These are phyloP conservation scores for Girardinus metallicus DNA, from an alignment of 2,797 vertebrate species.

Conservation along the genomic window DNA sequence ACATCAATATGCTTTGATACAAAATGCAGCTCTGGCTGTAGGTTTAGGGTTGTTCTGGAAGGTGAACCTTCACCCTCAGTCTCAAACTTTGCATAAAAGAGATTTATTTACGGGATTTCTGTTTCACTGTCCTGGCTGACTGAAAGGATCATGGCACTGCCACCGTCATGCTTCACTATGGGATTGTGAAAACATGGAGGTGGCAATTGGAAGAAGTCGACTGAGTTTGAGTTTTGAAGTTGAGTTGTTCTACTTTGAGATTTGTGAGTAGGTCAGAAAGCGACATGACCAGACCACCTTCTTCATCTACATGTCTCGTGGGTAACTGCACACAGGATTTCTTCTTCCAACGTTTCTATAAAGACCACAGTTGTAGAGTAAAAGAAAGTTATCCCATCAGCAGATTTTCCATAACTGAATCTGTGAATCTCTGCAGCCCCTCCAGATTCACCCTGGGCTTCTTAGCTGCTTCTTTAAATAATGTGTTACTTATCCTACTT, in stretches of 20 bases:
- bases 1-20: conserved; percentile 1
- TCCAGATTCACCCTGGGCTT: not conserved
- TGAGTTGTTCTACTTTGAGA: not conserved
- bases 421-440: not conserved
- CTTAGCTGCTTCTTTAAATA: not conserved
- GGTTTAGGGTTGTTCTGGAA: not conserved
- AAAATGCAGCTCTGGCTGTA: not conserved
- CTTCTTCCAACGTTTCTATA: not conserved
- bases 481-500: not conserved
- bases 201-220: too few relatives aligned
- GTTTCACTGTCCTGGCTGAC: not conserved
- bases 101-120: not conserved
- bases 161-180: not conserved
- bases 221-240: not conserved
- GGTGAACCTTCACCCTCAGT: not conserved
- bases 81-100: not conserved
- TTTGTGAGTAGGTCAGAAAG: not conserved
- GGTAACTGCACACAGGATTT: not conserved
- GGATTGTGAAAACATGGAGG: not conserved
- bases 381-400: not conserved
- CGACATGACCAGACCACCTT: not conserved
- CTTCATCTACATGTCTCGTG: not conserved
- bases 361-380: not conserved
- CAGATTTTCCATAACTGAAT: not conserved
- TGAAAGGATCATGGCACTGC: not conserved